Percentiles rank a stretch among this genome's conserved stretches.
These are phyloP conservation scores for Eretmodus cyanostictus DNA, from an alignment of 2,113 vertebrate species.

Conservation along the genomic window DNA sequence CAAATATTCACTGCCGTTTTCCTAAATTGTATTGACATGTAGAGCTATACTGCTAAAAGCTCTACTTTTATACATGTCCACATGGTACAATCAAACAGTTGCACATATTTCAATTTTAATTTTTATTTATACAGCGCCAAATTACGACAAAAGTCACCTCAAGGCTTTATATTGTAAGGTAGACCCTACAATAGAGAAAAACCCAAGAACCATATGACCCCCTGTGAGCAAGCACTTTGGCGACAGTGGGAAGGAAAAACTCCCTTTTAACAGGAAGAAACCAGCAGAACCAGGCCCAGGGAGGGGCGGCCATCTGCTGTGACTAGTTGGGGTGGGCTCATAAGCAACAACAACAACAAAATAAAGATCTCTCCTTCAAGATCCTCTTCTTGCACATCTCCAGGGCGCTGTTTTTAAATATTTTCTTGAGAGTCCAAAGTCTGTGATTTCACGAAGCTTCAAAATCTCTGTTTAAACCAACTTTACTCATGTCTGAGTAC, in stretches of 20 bases:
- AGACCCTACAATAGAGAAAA: background rate
- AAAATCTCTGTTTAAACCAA: background rate
- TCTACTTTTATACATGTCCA: background rate
- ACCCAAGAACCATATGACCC: background rate
- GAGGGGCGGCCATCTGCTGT: background rate
- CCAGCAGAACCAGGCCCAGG: background rate
- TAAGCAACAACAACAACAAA: background rate
- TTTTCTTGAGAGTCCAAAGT: background rate
- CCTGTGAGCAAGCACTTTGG: background rate
- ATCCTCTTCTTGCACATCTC: background rate
- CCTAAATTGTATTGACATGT: background rate
- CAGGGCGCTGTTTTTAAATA: background rate
- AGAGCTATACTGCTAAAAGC: background rate
- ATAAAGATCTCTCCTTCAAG: background rate
- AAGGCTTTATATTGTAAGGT: background rate
- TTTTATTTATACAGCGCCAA: background rate
- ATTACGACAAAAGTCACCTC: background rate
- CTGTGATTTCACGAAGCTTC: background rate
- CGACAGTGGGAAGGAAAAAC: background rate
- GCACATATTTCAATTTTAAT: background rate
- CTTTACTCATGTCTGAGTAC: background rate
- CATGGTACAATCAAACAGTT: background rate
- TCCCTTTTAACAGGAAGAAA: background rate
- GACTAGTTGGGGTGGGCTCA: background rate
- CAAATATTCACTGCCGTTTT: background rate